Base-by-base conservation (phyloP, 2,888 invertebrate species). In the Diplazon laetatorius region DNA sequence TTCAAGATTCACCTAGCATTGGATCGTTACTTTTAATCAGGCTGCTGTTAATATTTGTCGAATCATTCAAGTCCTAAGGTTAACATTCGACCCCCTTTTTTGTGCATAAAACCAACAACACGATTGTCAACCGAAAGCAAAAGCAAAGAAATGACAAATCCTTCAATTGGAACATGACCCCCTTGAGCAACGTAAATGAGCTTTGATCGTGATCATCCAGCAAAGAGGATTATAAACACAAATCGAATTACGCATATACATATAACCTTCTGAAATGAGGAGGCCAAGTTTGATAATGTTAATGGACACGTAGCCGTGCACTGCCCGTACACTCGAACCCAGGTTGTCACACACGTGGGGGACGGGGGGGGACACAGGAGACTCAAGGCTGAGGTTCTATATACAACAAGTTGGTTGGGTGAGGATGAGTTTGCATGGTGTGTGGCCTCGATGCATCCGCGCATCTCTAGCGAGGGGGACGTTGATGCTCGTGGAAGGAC, bases 401-500 rank as follows among this genome's bases (percentile, higher is more conserved):
- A 66, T 73, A 39, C 42, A 66, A 59, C 35, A 39, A 18, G 30
- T 50, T 50, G 59, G 59, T 42, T 30, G 50, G 42, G 50, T 50
- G 52, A 62, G 57, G 59, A 50, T 66, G 50, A 14, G 59, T 66
- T 2, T 57, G 39, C n/a, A 14, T 39, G 46, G 37, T 59, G 16
- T 20, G 60, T 42, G 25, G 44, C 52, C 60, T 46, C 60, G 63
- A 73, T 72, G 77, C 72, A 69, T 72, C 44, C 62, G 71, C 62
- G 71, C 71, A 63, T 63, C 52, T 44, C 59, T 9, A 66, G 42
- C 68, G 60, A 70, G 44, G 75, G 66, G 75, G 63, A 72, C 50
- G 57, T 37, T 22, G 62, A 65, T 39, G 68, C 71, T 71, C 69
- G 66, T 73, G 80, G 80, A 82, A 85, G 85, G 83, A 84, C 83